Conservation (phyloP, 2,888 invertebrate species). For the Lapara coniferarum region DNA sequence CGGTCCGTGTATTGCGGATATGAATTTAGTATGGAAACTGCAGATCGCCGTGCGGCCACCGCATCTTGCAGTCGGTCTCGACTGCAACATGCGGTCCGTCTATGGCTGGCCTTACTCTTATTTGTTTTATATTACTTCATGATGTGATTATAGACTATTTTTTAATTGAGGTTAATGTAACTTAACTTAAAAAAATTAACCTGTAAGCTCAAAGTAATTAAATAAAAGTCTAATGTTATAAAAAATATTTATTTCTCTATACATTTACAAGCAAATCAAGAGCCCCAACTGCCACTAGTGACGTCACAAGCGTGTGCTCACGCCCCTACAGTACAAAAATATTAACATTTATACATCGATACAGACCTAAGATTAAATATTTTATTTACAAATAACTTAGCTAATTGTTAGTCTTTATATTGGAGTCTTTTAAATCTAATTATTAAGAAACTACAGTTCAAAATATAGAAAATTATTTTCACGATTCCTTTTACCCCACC, state of each 20-base stretch:
- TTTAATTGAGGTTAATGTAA: neutral
- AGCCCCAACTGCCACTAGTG: neutral
- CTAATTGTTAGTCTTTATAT: constrained; percentile 26
- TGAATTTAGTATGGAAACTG: too few relatives aligned
- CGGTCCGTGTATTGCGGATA: too few relatives aligned
- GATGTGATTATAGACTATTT: neutral
- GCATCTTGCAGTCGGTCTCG: too few relatives aligned
- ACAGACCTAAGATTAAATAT: constrained; percentile 14
- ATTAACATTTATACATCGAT: constrained; percentile 23
- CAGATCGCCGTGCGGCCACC: too few relatives aligned
- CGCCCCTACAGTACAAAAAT: constrained; percentile 15
- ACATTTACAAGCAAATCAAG: constrained; percentile 32
- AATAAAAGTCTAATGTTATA: constrained; percentile 25
- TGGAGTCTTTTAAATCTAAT: constrained; percentile 6
- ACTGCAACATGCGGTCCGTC: too few relatives aligned
- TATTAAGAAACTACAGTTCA: neutral
- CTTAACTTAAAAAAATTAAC: too few relatives aligned
- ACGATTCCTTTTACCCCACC: neutral
- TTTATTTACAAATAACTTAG: constrained; percentile 24
- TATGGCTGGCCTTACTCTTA: too few relatives aligned
- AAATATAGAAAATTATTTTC: neutral
- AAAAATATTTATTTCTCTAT: constrained; percentile 35
- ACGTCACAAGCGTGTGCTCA: constrained; percentile 4
- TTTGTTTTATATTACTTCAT: neutral
- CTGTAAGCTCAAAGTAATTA: neutral